phyloP scores from a whole-genome alignment of 2,888 invertebrate genomes.

The Isotomurus palustris region DNA sequence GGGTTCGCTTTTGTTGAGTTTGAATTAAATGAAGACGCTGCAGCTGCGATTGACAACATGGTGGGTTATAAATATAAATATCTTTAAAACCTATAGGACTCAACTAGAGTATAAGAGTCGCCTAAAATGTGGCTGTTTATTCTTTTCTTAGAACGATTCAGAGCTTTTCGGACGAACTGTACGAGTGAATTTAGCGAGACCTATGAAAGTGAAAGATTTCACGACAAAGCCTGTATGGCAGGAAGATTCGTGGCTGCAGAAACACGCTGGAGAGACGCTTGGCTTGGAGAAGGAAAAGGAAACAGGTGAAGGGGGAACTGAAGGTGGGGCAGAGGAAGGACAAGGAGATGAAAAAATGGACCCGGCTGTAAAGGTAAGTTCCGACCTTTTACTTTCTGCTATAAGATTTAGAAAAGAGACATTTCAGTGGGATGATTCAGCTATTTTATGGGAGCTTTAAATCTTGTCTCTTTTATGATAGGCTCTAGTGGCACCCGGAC shows the following conservation, averaged over 20 bases:
- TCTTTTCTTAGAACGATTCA: slow-evolving; percentile 75
- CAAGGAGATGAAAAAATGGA: slow-evolving; percentile 47
- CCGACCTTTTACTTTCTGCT: not conserved
- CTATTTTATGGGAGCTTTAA: not conserved
- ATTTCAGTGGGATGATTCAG: not conserved
- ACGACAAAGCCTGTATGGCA: slow-evolving; percentile 95
- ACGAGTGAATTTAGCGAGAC: slow-evolving; percentile 93
- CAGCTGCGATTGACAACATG: slow-evolving; percentile 98
- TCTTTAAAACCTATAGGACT: not conserved
- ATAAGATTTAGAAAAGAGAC: not conserved
- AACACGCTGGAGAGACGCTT: slow-evolving; percentile 88
- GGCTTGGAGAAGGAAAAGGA: slow-evolving; percentile 47
- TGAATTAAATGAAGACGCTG: slow-evolving; percentile 96
- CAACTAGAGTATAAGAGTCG: not conserved
- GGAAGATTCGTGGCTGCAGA: slow-evolving; percentile 96
- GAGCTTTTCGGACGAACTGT: slow-evolving; percentile 95
- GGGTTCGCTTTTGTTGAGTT: slow-evolving; percentile 99
- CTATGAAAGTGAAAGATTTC: slow-evolving; percentile 93
- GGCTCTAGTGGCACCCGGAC: slow-evolving; percentile 35
- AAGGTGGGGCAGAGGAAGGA: slow-evolving; percentile 54
- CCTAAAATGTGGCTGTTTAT: not conserved
- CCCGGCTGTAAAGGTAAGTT: not conserved
- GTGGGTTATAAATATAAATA: slow-evolving; percentile 58
- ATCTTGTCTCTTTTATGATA: not conserved
- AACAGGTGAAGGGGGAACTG: slow-evolving; percentile 41